Evolutionary conservation across 2,888 invertebrate species (phyloP).

Genomic region (Branchinecta sandiegonensis): DNA sequence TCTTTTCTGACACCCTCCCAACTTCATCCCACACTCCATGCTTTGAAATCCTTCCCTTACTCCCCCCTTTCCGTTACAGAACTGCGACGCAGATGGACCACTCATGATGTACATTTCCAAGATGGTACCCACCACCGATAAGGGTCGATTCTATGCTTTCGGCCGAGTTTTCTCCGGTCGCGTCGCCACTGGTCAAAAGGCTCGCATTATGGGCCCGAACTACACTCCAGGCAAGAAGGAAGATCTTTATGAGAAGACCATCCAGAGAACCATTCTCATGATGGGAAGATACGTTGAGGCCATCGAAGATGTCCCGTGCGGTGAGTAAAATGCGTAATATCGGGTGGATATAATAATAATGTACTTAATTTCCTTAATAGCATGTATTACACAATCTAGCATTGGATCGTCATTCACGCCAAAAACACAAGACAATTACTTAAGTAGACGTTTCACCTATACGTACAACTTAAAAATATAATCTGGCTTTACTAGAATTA

Average conservation of each 20-base stretch:
- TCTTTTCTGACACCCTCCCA: too few species aligned
- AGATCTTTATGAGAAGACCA: conserved; percentile 95
- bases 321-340: conserved; percentile 34
- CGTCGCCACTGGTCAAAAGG: conserved; percentile 75
- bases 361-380: too few species aligned
- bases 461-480: too few species aligned
- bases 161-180: conserved; percentile 99
- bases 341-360: too few species aligned
- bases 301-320: conserved; percentile 97
- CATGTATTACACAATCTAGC: too few species aligned
- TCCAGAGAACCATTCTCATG: conserved; percentile 99
- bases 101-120: conserved; percentile 99
- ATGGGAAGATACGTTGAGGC: conserved; percentile 99
- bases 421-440: too few species aligned
- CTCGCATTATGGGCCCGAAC: conserved; percentile 98
- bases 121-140: conserved; percentile 99
- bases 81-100: conserved; percentile 89
- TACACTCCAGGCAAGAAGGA: conserved; percentile 96
- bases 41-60: too few species aligned
- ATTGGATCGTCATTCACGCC: too few species aligned
- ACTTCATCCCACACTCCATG: too few species aligned
- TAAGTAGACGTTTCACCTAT: too few species aligned
- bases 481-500: too few species aligned
- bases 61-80: conserved; percentile 39
- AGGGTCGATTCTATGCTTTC: conserved; percentile 99